phyloP scores from a whole-genome alignment of 2,797 vertebrate genomes.

The Rhinogobio ventralis region DNA sequence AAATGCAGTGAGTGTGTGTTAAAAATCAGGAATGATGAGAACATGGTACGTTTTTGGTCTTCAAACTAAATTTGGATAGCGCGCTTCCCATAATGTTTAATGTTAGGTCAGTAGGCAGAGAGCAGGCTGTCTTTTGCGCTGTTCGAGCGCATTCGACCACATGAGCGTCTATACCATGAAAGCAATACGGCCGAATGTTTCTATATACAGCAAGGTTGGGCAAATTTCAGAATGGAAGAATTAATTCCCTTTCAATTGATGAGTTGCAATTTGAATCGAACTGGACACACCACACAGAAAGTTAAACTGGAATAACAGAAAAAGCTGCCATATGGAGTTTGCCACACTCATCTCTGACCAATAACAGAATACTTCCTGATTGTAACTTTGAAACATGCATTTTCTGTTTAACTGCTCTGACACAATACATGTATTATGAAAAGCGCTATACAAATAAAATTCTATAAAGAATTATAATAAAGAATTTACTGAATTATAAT shows the following conservation, averaged over 20 bases:
- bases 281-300: too few relatives aligned
- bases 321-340: not conserved
- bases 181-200: not conserved
- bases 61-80: not conserved
- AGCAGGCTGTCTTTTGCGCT: not conserved
- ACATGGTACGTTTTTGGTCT: not conserved
- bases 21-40: not conserved
- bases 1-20: not conserved
- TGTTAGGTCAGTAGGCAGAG: not conserved
- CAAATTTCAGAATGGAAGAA: not conserved
- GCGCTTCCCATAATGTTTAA: not conserved
- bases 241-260: not conserved
- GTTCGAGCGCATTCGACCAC: not conserved
- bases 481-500: not conserved
- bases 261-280: not conserved
- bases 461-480: too few relatives aligned
- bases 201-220: conserved; percentile 2
- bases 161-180: too few relatives aligned
- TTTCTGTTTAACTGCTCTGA: too few relatives aligned
- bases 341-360: too few relatives aligned
- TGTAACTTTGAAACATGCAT: too few relatives aligned
- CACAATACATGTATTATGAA: too few relatives aligned
- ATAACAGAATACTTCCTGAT: too few relatives aligned
- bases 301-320: not conserved
- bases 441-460: too few relatives aligned